Conservation (phyloP, 2,113 vertebrate species). For the Lethenteron reissneri region DNA sequence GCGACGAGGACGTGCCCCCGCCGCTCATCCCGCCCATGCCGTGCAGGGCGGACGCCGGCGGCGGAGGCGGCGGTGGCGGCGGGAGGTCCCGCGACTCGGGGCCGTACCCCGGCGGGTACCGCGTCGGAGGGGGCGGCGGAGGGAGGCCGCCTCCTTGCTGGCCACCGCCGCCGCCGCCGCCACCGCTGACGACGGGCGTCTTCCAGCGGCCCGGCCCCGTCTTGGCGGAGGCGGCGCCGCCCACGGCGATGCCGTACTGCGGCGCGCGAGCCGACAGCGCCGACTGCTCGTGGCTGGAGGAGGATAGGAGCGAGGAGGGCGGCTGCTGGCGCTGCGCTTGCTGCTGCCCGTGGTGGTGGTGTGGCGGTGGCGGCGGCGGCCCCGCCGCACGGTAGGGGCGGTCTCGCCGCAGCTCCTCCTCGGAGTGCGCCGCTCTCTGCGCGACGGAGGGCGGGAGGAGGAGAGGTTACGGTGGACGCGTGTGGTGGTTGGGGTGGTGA, state of each 20-base stretch:
- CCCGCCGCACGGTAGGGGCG: background rate
- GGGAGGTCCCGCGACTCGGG: conserved; percentile 9
- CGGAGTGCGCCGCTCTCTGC: conserved; percentile 51
- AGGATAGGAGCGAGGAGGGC: background rate
- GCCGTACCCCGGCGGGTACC: conserved; percentile 33
- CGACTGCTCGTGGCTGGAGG: conserved; percentile 80
- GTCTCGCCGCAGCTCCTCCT: conserved; percentile 54
- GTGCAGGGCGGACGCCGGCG: conserved; percentile 30
- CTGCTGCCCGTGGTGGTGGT: background rate
- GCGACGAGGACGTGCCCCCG: too few species aligned
- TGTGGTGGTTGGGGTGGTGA: too few species aligned
- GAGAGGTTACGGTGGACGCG: too few species aligned
- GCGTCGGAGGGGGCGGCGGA: conserved; percentile 58
- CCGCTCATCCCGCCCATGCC: too few species aligned
- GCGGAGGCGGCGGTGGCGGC: conserved; percentile 40
- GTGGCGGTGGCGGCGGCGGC: too few species aligned
- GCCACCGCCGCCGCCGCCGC: too few species aligned
- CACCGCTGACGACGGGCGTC: conserved; percentile 26
- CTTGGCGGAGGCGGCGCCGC: conserved; percentile 44
- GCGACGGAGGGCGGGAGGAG: background rate
- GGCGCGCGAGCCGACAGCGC: conserved; percentile 37
- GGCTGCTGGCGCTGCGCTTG: too few species aligned
- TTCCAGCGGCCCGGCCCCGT: conserved; percentile 88
- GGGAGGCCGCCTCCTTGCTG: conserved; percentile 24
- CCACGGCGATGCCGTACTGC: conserved; percentile 12